Conservation (phyloP, 2,797 vertebrate species). For the Hemitrygon akajei region DNA sequence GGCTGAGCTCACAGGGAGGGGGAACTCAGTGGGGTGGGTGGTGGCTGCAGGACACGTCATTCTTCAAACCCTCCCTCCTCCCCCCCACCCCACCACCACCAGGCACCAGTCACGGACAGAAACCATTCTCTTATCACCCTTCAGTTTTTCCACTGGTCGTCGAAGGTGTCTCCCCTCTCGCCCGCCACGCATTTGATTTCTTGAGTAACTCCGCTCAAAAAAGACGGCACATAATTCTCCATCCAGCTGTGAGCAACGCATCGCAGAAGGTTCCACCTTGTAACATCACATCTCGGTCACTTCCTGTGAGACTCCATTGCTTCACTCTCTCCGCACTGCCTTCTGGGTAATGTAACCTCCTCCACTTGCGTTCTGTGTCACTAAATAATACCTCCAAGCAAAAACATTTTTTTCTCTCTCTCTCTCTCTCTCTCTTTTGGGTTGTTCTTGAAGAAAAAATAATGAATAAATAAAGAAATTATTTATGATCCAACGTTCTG, state of each 20-base stretch:
- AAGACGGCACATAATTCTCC: background rate
- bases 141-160: too few species aligned
- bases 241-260: background rate
- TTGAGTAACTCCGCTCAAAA: background rate
- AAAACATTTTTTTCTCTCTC: background rate
- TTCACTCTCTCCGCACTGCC: background rate
- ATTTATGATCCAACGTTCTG: constrained; percentile 1
- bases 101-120: background rate
- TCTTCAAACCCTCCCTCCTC: background rate
- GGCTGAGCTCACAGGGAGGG: background rate
- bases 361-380: background rate
- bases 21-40: background rate
- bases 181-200: background rate
- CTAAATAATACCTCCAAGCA: background rate
- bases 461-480: constrained; percentile 30
- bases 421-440: background rate
- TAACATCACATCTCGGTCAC: background rate
- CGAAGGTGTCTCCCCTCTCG: background rate
- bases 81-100: too few species aligned
- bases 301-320: background rate
- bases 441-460: background rate
- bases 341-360: background rate
- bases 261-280: background rate
- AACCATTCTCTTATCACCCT: background rate
- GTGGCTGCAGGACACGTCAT: background rate